Evolutionary conservation across 2,888 invertebrate species (phyloP).

Genomic region (Noctua fimbriata): DNA sequence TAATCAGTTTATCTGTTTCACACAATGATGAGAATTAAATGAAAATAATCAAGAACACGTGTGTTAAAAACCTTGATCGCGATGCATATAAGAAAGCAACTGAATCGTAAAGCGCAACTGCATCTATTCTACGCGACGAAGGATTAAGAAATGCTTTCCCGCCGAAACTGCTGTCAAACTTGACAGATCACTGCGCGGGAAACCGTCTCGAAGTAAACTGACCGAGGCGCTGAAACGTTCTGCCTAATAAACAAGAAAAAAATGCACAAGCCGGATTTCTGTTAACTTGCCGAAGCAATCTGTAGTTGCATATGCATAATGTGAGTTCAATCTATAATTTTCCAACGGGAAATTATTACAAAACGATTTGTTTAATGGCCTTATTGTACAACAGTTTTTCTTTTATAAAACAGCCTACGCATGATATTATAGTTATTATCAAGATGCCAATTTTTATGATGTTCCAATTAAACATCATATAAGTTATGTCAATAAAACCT

Average conservation of each 20-base stretch:
- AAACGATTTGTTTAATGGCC: conserved; percentile 48
- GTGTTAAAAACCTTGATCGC: conserved; percentile 68
- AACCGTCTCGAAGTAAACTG: conserved; percentile 72
- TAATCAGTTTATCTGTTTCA: conserved; percentile 56
- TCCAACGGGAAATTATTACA: conserved; percentile 47
- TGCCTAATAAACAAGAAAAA: conserved; percentile 77
- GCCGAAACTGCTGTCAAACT: conserved; percentile 73
- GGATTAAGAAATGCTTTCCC: conserved; percentile 71
- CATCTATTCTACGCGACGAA: conserved; percentile 42
- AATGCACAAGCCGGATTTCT: conserved; percentile 44
- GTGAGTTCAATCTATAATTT: conserved; percentile 46
- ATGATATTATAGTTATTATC: neutral
- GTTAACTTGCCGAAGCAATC: conserved; percentile 30
- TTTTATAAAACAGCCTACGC: neutral
- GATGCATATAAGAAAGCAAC: conserved; percentile 66
- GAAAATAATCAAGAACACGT: conserved; percentile 61
- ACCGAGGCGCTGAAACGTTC: conserved; percentile 71
- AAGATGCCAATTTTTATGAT: conserved; percentile 9
- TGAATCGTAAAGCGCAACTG: conserved; percentile 51
- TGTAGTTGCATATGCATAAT: conserved; percentile 26
- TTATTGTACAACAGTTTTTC: conserved; percentile 10
- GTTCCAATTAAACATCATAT: neutral
- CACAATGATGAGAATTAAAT: conserved; percentile 35
- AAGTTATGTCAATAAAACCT: neutral
- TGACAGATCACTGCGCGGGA: conserved; percentile 75